phyloP scores from a whole-genome alignment of 2,888 invertebrate genomes.

The Hypena proboscidalis region DNA sequence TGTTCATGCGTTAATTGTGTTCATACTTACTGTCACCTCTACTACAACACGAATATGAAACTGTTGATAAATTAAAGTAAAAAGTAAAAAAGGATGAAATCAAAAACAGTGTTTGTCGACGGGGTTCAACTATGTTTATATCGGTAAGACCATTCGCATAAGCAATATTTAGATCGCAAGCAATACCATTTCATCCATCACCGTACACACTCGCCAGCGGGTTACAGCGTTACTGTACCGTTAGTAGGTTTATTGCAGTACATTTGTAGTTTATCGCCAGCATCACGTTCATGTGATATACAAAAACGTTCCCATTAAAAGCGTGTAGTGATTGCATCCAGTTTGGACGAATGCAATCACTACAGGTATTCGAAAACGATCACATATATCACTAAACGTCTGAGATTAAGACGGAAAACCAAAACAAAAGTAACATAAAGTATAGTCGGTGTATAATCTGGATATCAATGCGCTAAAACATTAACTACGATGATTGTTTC shows the following conservation, averaged over 20 bases:
- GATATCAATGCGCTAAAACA: conserved; percentile 36
- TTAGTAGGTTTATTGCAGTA: conserved; percentile 52
- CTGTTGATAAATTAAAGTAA: conserved; percentile 1
- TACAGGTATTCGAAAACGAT: conserved; percentile 9
- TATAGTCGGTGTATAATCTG: conserved; percentile 21
- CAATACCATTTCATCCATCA: conserved; percentile 73
- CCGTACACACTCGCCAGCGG: conserved; percentile 73
- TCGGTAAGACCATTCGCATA: conserved; percentile 52
- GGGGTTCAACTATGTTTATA: conserved; percentile 16
- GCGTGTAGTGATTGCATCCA: conserved; percentile 3
- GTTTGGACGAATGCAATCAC: conserved; percentile 7
- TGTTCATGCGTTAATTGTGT: conserved; percentile 45
- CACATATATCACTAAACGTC: conserved; percentile 15
- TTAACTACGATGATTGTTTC: conserved; percentile 32
- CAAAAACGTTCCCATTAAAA: conserved; percentile 11
- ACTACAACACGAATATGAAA: conserved; percentile 13
- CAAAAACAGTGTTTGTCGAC: conserved; percentile 11
- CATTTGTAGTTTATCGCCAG: conserved; percentile 58
- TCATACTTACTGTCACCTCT: conserved; percentile 35
- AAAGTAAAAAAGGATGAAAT: conserved; percentile 7
- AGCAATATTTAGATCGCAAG: conserved; percentile 44
- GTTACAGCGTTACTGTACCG: conserved; percentile 50
- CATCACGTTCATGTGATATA: conserved; percentile 42
- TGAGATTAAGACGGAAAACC: conserved; percentile 12
- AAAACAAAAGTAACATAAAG: conserved; percentile 7